phyloP scores from a whole-genome alignment of 2,113 vertebrate genomes.

The Caloenas nicobarica region DNA sequence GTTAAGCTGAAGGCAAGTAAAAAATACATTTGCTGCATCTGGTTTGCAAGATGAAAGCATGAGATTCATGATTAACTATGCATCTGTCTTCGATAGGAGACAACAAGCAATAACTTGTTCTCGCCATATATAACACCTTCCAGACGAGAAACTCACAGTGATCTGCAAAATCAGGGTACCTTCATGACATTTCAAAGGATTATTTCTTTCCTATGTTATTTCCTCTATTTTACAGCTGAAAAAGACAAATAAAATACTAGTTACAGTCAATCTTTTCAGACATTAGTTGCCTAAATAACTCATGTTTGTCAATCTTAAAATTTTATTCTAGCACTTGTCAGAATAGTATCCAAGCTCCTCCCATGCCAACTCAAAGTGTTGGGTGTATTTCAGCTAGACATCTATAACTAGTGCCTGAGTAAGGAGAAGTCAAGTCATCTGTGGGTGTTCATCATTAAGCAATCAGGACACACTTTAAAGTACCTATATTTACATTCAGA shows the following conservation, averaged over 20 bases:
- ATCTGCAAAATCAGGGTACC: not conserved
- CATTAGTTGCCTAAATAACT: not conserved
- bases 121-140: not conserved
- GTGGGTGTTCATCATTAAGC: not conserved
- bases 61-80: not conserved
- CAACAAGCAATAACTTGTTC: constrained; percentile 11
- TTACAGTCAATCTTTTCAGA: not conserved
- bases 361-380: not conserved
- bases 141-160: not conserved
- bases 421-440: not conserved
- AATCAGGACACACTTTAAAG: constrained; percentile 2
- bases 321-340: not conserved
- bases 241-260: not conserved
- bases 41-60: constrained; percentile 15
- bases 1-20: constrained; percentile 24
- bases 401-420: constrained; percentile 25
- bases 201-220: not conserved
- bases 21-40: constrained; percentile 12
- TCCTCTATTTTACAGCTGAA: not conserved
- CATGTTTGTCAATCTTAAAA: not conserved
- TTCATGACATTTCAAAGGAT: not conserved
- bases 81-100: constrained; percentile 49
- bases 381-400: not conserved
- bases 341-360: not conserved
- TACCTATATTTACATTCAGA: constrained; percentile 20